These are phyloP conservation scores for Nymphalis urticae DNA, from an alignment of 2,888 invertebrate species.

Conservation along the genomic window DNA sequence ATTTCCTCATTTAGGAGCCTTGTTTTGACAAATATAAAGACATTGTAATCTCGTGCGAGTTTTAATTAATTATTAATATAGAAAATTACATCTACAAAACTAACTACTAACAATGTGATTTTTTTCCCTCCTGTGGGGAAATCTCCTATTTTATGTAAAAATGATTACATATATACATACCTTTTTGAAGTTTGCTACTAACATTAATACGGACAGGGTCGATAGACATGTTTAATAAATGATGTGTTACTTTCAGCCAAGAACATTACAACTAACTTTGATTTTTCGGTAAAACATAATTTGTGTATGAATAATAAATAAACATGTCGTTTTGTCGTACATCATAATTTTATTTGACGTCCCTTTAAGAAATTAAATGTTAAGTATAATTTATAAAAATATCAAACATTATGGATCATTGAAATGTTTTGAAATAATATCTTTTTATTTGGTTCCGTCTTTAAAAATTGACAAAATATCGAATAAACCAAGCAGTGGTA, in stretches of 20 bases:
- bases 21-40: too few relatives aligned
- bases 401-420: background rate
- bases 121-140: too few relatives aligned
- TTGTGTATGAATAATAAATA: constrained; percentile 14
- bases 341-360: background rate
- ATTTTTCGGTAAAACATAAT: background rate
- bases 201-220: constrained; percentile 6
- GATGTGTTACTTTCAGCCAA: background rate
- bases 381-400: constrained; percentile 3
- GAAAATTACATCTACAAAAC: too few relatives aligned
- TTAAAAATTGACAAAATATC: too few relatives aligned
- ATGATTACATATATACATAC: background rate
- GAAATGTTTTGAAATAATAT: background rate
- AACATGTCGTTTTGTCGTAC: constrained; percentile 7
- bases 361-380: constrained; percentile 11
- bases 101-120: too few relatives aligned
- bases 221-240: background rate
- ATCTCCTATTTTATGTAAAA: too few relatives aligned
- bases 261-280: background rate
- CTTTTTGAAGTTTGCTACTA: background rate
- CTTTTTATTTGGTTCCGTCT: background rate
- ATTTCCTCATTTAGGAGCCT: too few relatives aligned
- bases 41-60: too few relatives aligned
- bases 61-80: too few relatives aligned
- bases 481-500: too few relatives aligned